These are phyloP conservation scores for Calyptomena viridis DNA, from an alignment of 2,113 vertebrate genomes.

Conservation along the genomic window DNA sequence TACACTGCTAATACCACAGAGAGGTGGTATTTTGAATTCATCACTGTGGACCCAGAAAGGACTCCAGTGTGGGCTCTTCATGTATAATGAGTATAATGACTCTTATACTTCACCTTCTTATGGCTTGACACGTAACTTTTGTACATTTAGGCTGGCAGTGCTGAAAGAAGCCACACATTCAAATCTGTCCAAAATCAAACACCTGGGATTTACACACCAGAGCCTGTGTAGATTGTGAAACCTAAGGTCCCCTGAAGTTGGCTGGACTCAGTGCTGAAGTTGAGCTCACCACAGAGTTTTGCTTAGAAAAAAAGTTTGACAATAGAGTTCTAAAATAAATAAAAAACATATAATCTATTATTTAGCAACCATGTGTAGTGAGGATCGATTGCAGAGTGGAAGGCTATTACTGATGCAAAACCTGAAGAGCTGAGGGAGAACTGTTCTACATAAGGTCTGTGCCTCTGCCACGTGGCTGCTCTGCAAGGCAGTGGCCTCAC, in stretches of 20 bases:
- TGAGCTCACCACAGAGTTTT: fast-evolving
- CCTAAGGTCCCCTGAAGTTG: background rate
- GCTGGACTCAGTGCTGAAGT: background rate
- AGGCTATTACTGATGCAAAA: background rate
- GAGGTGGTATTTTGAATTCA: background rate
- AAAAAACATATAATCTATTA: background rate
- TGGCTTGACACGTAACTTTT: background rate
- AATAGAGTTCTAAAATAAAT: background rate
- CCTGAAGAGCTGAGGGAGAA: background rate
- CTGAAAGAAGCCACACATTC: background rate
- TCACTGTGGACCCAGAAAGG: background rate
- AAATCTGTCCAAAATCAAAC: background rate
- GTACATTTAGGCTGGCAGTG: background rate
- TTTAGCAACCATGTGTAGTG: background rate
- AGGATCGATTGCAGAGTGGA: background rate
- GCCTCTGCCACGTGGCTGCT: background rate
- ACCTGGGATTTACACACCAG: background rate
- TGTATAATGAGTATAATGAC: background rate
- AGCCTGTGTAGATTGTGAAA: fast-evolving
- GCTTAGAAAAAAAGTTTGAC: background rate
- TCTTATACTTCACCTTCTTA: background rate
- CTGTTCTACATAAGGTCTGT: background rate
- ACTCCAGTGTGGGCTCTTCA: background rate
- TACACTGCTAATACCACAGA: background rate
- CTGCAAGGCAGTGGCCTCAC: background rate